These are phyloP conservation scores for Drosophila sp. DNA, from an alignment of 1,140 invertebrate species.

Conservation along the genomic window DNA sequence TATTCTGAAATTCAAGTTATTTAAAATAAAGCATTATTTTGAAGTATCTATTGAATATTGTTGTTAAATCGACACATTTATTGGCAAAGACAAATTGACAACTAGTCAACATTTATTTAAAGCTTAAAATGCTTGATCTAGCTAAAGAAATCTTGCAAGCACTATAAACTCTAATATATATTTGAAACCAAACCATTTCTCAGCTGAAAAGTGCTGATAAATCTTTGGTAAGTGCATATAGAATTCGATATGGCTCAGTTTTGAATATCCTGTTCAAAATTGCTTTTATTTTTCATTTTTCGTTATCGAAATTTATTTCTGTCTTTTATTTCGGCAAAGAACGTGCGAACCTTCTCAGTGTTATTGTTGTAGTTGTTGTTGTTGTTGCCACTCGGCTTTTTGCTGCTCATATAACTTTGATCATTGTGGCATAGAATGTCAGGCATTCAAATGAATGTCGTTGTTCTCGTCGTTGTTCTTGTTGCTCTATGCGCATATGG, in stretches of 20 bases:
- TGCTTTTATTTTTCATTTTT: constrained; percentile 21
- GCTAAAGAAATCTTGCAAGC: no score
- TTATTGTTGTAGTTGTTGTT: not conserved
- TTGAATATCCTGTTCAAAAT: constrained; percentile 17
- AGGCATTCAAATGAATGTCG: constrained; percentile 75
- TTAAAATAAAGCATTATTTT: no score
- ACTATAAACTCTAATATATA: no score
- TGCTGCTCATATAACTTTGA: constrained; percentile 67
- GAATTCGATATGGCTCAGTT: constrained; percentile 9
- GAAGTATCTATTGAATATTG: no score
- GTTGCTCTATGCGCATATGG: not conserved
- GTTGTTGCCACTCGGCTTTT: not conserved
- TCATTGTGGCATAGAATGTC: constrained; percentile 69
- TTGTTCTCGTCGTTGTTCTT: constrained; percentile 38
- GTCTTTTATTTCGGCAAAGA: constrained; percentile 48
- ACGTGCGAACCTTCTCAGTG: constrained; percentile 54
- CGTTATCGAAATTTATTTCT: constrained; percentile 8
- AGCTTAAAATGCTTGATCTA: no score
- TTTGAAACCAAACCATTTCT: not conserved
- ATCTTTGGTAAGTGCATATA: constrained; percentile 4
- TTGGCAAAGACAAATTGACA: no score
- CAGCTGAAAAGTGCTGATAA: no score
- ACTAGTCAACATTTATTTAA: no score
- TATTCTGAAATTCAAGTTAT: no score
- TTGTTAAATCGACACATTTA: no score